Percentiles rank a stretch among this genome's conserved stretches.
Conservation (phyloP, 2,797 vertebrate genomes). For the Eurystomus glaucurus region DNA sequence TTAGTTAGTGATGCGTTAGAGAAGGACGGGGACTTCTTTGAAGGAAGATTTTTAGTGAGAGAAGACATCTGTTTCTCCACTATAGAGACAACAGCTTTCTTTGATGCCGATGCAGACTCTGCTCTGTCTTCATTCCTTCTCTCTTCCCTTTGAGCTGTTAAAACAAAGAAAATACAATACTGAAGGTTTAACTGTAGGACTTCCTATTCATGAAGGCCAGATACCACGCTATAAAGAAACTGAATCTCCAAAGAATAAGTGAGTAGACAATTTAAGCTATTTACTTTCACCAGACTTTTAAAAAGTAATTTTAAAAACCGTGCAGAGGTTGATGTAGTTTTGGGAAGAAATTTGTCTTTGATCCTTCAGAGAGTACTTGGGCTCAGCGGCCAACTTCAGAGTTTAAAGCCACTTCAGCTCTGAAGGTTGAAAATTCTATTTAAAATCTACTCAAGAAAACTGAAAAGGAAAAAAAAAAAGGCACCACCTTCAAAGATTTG, state of each 20-base stretch:
- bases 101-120: background rate
- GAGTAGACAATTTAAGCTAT: background rate
- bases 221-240: background rate
- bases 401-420: background rate
- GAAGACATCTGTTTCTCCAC: slow-evolving; percentile 66
- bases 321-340: background rate
- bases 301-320: background rate
- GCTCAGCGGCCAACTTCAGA: background rate
- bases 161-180: slow-evolving; percentile 47
- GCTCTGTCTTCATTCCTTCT: slow-evolving; percentile 73
- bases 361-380: background rate
- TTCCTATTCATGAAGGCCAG: background rate
- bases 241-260: background rate
- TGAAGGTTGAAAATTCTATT: background rate
- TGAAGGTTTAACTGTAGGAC: background rate
- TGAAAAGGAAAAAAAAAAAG: accelerated
- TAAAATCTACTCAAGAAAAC: background rate
- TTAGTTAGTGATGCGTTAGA: slow-evolving; percentile 78
- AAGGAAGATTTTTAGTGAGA: slow-evolving; percentile 71
- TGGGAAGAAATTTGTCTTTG: background rate
- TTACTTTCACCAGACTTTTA: background rate
- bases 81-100: slow-evolving; percentile 62
- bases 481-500: slow-evolving; percentile 74
- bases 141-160: slow-evolving; percentile 83
- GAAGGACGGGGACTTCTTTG: slow-evolving; percentile 82